These are phyloP conservation scores for Saxicola maurus DNA, from an alignment of 2,797 vertebrate species.

Conservation along the genomic window DNA sequence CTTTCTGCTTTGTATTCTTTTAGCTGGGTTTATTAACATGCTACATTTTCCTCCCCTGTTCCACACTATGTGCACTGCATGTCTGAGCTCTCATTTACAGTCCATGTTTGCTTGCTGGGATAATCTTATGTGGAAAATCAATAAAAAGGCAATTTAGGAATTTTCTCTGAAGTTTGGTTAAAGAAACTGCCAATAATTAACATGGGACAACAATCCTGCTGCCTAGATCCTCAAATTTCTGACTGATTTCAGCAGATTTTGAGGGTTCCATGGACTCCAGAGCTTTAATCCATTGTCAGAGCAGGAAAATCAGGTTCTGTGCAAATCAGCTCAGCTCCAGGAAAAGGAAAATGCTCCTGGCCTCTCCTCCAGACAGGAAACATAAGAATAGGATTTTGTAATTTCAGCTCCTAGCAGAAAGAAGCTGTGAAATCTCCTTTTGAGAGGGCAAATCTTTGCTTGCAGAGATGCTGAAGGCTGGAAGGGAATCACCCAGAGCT, in stretches of 20 bases:
- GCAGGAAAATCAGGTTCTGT: background rate
- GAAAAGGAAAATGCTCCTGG: background rate
- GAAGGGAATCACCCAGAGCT: background rate
- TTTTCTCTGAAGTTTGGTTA: slow-evolving; percentile 22
- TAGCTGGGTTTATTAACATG: background rate
- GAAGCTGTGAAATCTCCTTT: background rate
- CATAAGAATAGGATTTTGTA: background rate
- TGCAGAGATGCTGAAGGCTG: background rate
- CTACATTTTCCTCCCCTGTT: background rate
- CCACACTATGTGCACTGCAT: background rate
- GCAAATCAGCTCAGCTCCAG: background rate
- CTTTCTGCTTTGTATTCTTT: slow-evolving; percentile 26
- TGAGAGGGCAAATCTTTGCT: background rate
- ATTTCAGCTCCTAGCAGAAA: background rate
- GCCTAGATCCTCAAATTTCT: background rate
- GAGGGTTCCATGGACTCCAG: background rate
- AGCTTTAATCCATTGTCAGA: background rate
- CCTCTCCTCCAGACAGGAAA: background rate
- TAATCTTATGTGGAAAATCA: slow-evolving; percentile 19
- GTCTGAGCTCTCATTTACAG: background rate
- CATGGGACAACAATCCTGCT: background rate
- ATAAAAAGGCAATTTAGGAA: slow-evolving; percentile 3
- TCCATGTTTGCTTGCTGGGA: background rate
- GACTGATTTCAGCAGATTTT: background rate
- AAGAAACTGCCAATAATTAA: background rate